Conservation (phyloP, 2,888 invertebrate genomes). For the Rhimphoctona megacephalus region DNA sequence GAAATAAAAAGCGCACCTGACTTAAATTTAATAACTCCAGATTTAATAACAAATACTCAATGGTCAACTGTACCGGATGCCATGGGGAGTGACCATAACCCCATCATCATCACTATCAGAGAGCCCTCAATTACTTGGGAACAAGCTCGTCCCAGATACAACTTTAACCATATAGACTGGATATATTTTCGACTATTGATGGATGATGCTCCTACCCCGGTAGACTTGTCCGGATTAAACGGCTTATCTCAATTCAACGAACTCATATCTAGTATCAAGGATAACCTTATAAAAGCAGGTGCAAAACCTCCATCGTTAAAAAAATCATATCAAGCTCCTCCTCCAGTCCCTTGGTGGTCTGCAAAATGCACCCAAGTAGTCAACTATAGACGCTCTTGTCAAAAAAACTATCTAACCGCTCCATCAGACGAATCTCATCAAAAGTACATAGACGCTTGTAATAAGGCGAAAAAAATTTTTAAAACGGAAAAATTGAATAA, state of each 20-base stretch:
- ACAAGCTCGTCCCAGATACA: not conserved
- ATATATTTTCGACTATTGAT: not conserved
- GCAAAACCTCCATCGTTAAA: not conserved
- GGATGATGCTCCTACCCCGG: not conserved
- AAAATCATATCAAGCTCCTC: not conserved
- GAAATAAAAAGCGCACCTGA: not conserved
- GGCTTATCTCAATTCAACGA: too few relatives aligned
- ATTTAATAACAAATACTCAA: not conserved
- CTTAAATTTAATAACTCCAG: too few relatives aligned
- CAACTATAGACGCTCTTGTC: not conserved
- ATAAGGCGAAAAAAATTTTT: not conserved
- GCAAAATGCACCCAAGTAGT: not conserved
- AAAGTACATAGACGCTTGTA: not conserved
- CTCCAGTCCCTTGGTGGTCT: not conserved
- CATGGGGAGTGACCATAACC: not conserved
- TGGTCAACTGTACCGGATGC: not conserved
- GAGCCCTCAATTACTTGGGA: not conserved
- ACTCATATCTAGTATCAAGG: not conserved
- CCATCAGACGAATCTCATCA: not conserved
- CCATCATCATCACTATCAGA: not conserved
- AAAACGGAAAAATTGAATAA: conserved; percentile 8
- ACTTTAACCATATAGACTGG: not conserved
- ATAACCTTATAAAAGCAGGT: not conserved
- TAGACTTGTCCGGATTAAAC: too few relatives aligned
- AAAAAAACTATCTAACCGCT: not conserved